Conservation (phyloP, 2,113 vertebrate species). For the Hippocampus abdominalis region DNA sequence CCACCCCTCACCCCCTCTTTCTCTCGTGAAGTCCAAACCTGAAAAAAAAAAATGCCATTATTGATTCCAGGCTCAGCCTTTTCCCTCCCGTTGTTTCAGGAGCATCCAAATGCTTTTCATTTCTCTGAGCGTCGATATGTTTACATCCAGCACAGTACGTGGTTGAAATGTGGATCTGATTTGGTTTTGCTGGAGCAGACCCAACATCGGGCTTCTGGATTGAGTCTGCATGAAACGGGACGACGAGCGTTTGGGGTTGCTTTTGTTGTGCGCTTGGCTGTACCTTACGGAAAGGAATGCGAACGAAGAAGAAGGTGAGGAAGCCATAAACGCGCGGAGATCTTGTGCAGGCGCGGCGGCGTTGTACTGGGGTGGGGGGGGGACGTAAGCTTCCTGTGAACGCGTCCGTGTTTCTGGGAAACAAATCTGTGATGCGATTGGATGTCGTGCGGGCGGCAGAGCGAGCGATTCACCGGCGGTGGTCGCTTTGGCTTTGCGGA, state of each 20-base stretch:
- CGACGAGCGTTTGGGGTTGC: slow-evolving; percentile 59
- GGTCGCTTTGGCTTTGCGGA: not conserved
- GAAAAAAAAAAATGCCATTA: slow-evolving; percentile 65
- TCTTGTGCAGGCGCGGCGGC: not conserved
- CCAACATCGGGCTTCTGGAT: slow-evolving; percentile 62
- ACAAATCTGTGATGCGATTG: not conserved
- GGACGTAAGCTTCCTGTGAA: not conserved
- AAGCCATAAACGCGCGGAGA: slow-evolving; percentile 30
- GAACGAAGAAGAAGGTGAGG: slow-evolving; percentile 30
- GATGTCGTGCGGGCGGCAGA: not conserved
- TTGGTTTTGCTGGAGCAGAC: slow-evolving; percentile 48
- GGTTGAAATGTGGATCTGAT: slow-evolving; percentile 32
- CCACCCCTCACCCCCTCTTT: slow-evolving; percentile 62
- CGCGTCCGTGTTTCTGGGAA: slow-evolving; percentile 15
- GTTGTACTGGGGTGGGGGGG: not conserved
- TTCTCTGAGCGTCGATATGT: slow-evolving; percentile 52
- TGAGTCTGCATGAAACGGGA: slow-evolving; percentile 58
- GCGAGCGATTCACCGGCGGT: not conserved
- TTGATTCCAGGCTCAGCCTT: slow-evolving; percentile 79
- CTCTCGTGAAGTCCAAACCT: slow-evolving; percentile 51
- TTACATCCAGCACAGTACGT: slow-evolving; percentile 1
- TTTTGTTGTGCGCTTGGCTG: slow-evolving; percentile 53
- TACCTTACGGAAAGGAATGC: slow-evolving; percentile 33
- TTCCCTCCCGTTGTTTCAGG: slow-evolving; percentile 44
- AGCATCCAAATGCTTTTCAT: slow-evolving; percentile 30